Conservation (phyloP, 2,113 vertebrate genomes). For the Trichechus manatus region DNA sequence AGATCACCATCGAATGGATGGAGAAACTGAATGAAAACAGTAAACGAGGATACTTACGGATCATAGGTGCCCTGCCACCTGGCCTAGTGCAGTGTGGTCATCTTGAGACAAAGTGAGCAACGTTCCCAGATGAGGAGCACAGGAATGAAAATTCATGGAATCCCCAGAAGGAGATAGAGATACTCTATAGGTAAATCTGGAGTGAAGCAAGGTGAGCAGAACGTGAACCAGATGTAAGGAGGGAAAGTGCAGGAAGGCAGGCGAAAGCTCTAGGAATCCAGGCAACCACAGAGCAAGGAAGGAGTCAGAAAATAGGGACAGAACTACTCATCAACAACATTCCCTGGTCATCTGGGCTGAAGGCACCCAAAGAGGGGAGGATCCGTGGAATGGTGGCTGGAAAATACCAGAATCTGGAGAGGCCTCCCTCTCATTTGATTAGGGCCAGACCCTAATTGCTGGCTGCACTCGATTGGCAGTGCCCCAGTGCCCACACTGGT, state of each 20-base stretch:
- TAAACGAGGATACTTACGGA: neutral
- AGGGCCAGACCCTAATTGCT: neutral
- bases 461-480: neutral
- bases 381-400: neutral
- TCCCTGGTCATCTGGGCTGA: neutral
- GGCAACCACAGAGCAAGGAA: neutral
- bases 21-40: neutral
- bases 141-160: neutral
- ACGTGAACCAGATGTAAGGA: neutral
- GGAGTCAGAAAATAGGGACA: neutral
- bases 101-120: neutral
- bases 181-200: neutral
- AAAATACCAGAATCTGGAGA: neutral
- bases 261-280: neutral
- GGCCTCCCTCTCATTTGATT: neutral
- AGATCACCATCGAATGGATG: neutral
- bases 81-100: neutral
- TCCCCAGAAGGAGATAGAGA: neutral
- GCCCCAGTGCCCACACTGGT: neutral
- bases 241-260: neutral
- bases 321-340: neutral
- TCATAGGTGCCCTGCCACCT: neutral
- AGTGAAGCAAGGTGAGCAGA: neutral
- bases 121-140: neutral
- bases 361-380: neutral